These are phyloP conservation scores for Cephus cinctus DNA, from an alignment of 1,140 invertebrate genomes.

Conservation along the genomic window DNA sequence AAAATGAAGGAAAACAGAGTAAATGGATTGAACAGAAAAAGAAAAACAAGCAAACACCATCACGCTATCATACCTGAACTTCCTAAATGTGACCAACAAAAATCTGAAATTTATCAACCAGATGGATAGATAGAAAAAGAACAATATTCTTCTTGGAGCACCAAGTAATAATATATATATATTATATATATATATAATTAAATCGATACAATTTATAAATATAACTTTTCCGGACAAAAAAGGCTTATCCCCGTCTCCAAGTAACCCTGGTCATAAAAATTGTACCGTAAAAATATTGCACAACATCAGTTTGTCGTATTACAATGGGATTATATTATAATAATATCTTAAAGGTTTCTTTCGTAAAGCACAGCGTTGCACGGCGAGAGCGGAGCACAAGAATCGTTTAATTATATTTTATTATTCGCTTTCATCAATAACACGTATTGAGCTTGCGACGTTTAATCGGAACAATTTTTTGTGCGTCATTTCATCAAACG, in stretches of 20 bases:
- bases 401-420: too few species aligned
- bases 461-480: too few species aligned
- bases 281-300: slow-evolving; percentile 44
- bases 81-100: neutral
- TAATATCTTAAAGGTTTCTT: neutral
- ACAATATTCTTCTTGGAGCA: slow-evolving; percentile 17
- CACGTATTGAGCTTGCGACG: too few species aligned
- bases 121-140: slow-evolving; percentile 25
- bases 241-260: too few species aligned
- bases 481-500: too few species aligned
- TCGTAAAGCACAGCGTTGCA: slow-evolving; percentile 1
- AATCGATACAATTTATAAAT: slow-evolving; percentile 40
- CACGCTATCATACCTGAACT: slow-evolving; percentile 23
- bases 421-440: too few species aligned
- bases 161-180: slow-evolving; percentile 23
- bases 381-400: neutral
- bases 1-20: neutral
- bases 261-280: slow-evolving; percentile 33
- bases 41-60: neutral
- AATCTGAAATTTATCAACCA: slow-evolving; percentile 25
- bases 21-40: neutral
- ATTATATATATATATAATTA: slow-evolving; percentile 27
- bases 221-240: slow-evolving; percentile 29
- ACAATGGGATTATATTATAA: slow-evolving; percentile 11
- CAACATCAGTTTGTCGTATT: slow-evolving; percentile 27